A percentile compares a stretch with the other conserved stretches of the same genome.
Evolutionary conservation across 2,797 vertebrate genomes (phyloP).

Genomic region (Dendrocincla tyrannina): DNA sequence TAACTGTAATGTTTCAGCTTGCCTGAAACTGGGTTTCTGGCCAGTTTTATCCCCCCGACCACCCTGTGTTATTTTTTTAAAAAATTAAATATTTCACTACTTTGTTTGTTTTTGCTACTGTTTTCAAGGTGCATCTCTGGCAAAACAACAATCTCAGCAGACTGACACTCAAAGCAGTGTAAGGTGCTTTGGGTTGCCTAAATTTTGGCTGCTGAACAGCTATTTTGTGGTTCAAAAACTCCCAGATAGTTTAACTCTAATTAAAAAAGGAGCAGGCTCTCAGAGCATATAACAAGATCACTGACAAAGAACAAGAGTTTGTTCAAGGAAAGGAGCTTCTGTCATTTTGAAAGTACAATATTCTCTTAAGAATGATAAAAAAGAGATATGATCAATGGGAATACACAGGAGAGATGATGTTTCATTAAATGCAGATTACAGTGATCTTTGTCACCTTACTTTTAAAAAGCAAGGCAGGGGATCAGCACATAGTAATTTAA

Average conservation of each 20-base stretch:
- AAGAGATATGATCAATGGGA: not conserved
- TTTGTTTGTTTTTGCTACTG: not conserved
- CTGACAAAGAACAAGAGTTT: not conserved
- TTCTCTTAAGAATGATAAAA: not conserved
- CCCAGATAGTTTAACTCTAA: not conserved
- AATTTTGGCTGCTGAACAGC: not conserved
- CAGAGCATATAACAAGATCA: not conserved
- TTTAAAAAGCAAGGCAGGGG: conserved; percentile 18
- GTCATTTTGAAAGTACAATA: not conserved
- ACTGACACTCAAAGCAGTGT: not conserved
- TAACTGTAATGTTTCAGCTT: conserved; percentile 1
- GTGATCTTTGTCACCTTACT: conserved; percentile 25
- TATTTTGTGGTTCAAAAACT: not conserved
- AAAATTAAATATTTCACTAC: not conserved
- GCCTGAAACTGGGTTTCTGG: conserved; percentile 16
- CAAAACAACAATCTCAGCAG: not conserved
- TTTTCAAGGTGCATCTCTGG: not conserved
- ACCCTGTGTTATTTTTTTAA: not conserved
- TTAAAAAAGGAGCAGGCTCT: not conserved
- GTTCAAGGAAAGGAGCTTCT: not conserved
- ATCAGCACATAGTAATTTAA: not conserved
- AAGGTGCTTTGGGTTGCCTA: not conserved
- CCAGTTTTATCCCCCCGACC: not conserved
- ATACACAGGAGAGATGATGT: not conserved
- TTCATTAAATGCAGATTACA: conserved; percentile 56